These are phyloP conservation scores for Holothuria scabra DNA, from an alignment of 53 echinoderm and acorn worm species.

Conservation along the genomic window DNA sequence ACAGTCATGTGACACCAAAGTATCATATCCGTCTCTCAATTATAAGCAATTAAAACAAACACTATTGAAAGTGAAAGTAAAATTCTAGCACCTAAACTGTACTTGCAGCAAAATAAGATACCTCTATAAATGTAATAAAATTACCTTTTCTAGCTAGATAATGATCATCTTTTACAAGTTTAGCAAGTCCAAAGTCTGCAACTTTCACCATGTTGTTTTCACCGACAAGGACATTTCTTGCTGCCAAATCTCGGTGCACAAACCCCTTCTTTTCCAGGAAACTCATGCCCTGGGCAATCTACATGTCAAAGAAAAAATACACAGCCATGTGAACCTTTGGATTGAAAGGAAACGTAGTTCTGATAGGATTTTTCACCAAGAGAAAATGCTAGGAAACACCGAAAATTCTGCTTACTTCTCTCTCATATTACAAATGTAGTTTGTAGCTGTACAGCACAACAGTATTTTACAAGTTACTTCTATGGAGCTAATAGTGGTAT, in stretches of 20 bases:
- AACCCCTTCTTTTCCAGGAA: constrained; percentile 87
- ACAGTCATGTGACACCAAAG: no score
- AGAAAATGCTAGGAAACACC: neutral
- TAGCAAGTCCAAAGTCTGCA: constrained; percentile 97
- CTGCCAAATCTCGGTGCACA: constrained; percentile 92
- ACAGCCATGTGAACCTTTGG: no score
- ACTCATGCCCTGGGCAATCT: constrained; percentile 94
- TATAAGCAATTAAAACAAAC: no score
- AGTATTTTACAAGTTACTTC: no score
- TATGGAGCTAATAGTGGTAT: no score
- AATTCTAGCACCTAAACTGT: no score
- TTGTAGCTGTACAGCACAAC: no score
- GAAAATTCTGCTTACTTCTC: neutral
- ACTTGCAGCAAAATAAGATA: no score
- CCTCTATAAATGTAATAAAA: no score
- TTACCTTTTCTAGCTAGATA: constrained; percentile 93
- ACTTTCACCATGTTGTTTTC: constrained; percentile 92
- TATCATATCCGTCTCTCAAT: no score
- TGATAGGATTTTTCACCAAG: neutral
- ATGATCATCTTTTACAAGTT: constrained; percentile 85
- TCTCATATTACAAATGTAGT: neutral
- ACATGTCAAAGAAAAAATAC: neutral
- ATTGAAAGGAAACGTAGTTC: neutral
- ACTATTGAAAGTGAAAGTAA: no score
- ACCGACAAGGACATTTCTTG: constrained; percentile 92